Conservation (phyloP, 2,888 invertebrate species). For the Macropis europaea region DNA sequence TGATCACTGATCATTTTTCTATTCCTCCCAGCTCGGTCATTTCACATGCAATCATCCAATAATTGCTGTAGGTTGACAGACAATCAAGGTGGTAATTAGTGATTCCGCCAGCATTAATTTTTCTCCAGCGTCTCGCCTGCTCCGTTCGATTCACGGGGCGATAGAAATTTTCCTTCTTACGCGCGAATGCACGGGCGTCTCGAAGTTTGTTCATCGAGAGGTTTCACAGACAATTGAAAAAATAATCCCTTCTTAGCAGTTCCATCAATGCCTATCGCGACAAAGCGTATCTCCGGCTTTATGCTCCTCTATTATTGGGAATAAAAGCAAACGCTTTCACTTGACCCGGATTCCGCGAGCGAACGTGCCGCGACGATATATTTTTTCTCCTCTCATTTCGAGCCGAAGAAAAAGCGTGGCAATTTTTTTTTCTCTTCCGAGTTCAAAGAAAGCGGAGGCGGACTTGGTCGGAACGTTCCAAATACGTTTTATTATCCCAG, state of each 20-base stretch:
- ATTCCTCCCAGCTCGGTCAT: too few relatives aligned
- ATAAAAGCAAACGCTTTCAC: slow-evolving; percentile 58
- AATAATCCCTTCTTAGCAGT: slow-evolving; percentile 14
- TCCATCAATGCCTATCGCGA: slow-evolving; percentile 45
- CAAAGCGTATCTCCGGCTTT: slow-evolving; percentile 46
- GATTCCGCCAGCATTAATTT: too few relatives aligned
- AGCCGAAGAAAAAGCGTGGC: slow-evolving; percentile 41
- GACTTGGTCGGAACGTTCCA: slow-evolving; percentile 8
- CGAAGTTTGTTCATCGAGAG: background rate
- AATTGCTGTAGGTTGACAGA: too few relatives aligned
- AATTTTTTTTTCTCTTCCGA: slow-evolving; percentile 15
- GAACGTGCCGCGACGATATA: slow-evolving; percentile 12
- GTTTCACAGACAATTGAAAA: slow-evolving; percentile 3
- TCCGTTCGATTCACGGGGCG: too few relatives aligned
- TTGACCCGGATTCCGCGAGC: slow-evolving; percentile 48
- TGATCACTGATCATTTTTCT: too few relatives aligned
- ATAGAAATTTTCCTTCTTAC: background rate
- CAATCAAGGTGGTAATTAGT: too few relatives aligned
- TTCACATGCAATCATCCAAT: too few relatives aligned
- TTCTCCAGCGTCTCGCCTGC: too few relatives aligned
- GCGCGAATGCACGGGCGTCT: background rate
- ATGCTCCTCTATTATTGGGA: slow-evolving; percentile 41
- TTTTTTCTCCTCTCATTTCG: slow-evolving; percentile 21
- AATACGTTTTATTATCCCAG: slow-evolving; percentile 26
- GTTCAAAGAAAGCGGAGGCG: slow-evolving; percentile 27